Conservation (phyloP, 53 echinoderm and acorn worm genomes). For the Astropecten irregularis region DNA sequence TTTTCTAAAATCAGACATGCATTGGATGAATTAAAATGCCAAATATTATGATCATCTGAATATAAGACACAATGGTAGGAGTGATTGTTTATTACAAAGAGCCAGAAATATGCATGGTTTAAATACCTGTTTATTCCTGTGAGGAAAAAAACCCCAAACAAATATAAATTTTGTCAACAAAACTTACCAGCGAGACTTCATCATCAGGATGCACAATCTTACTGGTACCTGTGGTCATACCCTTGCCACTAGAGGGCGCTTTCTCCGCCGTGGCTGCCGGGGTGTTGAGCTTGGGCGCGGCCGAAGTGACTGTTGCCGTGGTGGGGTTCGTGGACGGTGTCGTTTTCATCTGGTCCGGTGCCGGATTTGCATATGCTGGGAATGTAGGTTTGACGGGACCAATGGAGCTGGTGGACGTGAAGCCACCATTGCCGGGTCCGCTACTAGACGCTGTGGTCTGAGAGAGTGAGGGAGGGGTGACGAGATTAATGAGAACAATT, state of each 20-base stretch:
- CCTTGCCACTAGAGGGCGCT: slow-evolving; percentile 36
- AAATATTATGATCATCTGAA: too few relatives aligned
- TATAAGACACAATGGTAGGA: too few relatives aligned
- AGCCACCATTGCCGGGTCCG: background rate
- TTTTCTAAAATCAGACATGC: too few relatives aligned
- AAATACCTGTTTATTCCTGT: slow-evolving; percentile 16
- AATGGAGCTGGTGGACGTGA: slow-evolving; percentile 1
- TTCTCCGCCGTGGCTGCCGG: slow-evolving; percentile 47
- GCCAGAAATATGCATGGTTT: background rate
- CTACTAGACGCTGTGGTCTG: slow-evolving; percentile 29
- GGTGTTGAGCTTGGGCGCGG: slow-evolving; percentile 61
- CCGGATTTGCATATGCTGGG: slow-evolving; percentile 71
- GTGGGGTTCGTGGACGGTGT: slow-evolving; percentile 24
- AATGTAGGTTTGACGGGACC: slow-evolving; percentile 85
- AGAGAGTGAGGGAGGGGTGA: background rate
- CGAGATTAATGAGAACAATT: too few relatives aligned
- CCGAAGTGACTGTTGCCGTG: slow-evolving; percentile 37
- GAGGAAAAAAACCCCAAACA: background rate
- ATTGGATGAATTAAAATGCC: too few relatives aligned
- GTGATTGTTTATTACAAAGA: too few relatives aligned
- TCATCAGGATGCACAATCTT: slow-evolving; percentile 99
- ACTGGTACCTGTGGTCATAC: slow-evolving; percentile 75
- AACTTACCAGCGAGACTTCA: slow-evolving; percentile 93
- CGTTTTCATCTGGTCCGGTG: slow-evolving; percentile 31
- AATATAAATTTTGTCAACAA: too few relatives aligned